These are phyloP conservation scores for Pteropus rufus DNA, from an alignment of 2,797 vertebrate genomes.

Conservation along the genomic window DNA sequence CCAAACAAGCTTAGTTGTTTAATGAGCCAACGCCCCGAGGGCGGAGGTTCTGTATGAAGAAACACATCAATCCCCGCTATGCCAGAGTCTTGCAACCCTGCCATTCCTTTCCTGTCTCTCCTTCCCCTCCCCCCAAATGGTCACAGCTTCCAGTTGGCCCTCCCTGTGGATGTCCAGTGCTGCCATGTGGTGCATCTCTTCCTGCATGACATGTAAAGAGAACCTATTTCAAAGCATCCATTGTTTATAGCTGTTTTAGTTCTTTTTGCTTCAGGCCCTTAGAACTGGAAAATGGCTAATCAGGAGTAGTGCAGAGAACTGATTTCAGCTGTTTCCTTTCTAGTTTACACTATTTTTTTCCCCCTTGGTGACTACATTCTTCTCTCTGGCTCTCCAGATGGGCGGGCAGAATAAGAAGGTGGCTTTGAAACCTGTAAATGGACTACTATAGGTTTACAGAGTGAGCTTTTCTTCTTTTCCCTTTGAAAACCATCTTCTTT, in stretches of 20 bases:
- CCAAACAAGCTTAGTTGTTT: slow-evolving; percentile 43
- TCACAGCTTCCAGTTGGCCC: slow-evolving; percentile 61
- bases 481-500: slow-evolving; percentile 28
- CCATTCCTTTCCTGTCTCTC: not conserved
- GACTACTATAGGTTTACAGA: slow-evolving; percentile 41
- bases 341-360: slow-evolving; percentile 67
- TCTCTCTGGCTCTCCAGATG: slow-evolving; percentile 59
- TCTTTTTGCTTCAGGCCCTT: slow-evolving; percentile 81
- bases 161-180: slow-evolving; percentile 64
- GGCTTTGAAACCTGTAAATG: slow-evolving; percentile 53
- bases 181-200: slow-evolving; percentile 73
- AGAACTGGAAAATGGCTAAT: slow-evolving; percentile 81
- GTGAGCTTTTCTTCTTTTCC: slow-evolving; percentile 1
- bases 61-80: not conserved
- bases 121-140: not conserved
- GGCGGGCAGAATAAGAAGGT: slow-evolving; percentile 37
- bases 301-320: slow-evolving; percentile 82
- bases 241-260: slow-evolving; percentile 82
- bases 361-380: slow-evolving; percentile 32
- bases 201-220: slow-evolving; percentile 77
- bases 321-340: slow-evolving; percentile 82
- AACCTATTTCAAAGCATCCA: slow-evolving; percentile 82
- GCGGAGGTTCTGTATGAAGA: slow-evolving; percentile 35
- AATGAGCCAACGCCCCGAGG: slow-evolving; percentile 27
- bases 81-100: not conserved